phyloP scores from a whole-genome alignment of 1,140 invertebrate species.

The Cardiocondyla obscurior region DNA sequence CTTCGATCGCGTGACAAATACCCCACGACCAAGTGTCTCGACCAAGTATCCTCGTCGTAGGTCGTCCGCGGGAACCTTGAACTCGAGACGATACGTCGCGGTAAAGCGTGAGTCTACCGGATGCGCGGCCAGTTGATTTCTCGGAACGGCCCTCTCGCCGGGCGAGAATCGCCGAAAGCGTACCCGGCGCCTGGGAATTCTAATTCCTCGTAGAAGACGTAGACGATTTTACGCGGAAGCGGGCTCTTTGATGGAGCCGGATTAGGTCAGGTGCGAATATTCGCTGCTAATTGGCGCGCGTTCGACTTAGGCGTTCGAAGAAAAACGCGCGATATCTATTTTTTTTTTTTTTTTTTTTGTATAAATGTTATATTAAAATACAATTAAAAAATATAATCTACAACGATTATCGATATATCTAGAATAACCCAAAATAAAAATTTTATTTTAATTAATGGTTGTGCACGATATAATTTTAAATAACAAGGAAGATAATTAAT shows the following conservation, averaged over 20 bases:
- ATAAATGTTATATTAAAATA: neutral
- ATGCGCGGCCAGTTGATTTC: slow-evolving; percentile 46
- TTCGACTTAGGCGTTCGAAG: neutral
- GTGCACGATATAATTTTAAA: neutral
- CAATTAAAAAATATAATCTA: neutral
- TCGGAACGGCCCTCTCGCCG: slow-evolving; percentile 46
- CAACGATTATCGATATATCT: neutral
- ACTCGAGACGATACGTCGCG: slow-evolving; percentile 15
- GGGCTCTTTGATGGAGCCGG: slow-evolving; percentile 5
- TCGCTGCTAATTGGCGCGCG: slow-evolving; percentile 7
- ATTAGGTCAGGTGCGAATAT: slow-evolving; percentile 43
- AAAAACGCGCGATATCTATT: neutral
- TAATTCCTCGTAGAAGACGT: slow-evolving; percentile 42
- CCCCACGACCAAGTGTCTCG: neutral
- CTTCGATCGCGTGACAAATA: slow-evolving; percentile 50
- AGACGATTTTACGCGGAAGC: slow-evolving; percentile 59
- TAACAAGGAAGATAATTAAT: neutral
- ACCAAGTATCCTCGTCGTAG: neutral
- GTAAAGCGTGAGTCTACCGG: slow-evolving; percentile 8
- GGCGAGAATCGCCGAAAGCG: slow-evolving; percentile 29
- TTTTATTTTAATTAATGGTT: too few relatives aligned
- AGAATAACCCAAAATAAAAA: neutral
- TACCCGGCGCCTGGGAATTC: slow-evolving; percentile 32
- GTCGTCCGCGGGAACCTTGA: slow-evolving; percentile 36
- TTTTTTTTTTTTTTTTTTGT: neutral